Evolutionary conservation across 2,888 invertebrate species (phyloP).

Genomic region (Crossocerus cetratus): DNA sequence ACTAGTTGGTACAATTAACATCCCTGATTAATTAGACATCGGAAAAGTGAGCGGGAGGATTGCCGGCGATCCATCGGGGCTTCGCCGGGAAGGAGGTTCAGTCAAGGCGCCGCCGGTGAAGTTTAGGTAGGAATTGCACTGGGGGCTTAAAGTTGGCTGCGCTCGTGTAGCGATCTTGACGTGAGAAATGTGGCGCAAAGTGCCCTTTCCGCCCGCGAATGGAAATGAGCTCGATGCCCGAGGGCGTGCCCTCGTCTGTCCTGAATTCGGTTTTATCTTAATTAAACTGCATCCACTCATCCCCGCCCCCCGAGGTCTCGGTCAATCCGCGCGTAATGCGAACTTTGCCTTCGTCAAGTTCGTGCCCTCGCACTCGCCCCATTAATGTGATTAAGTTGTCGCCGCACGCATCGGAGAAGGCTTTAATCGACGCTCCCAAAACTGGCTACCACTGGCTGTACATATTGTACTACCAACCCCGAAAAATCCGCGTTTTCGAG

Average conservation of each 20-base stretch:
- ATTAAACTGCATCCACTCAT: conserved; percentile 50
- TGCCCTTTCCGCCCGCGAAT: conserved; percentile 50
- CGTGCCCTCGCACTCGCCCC: not conserved
- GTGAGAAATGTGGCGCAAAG: conserved; percentile 32
- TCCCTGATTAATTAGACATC: conserved; percentile 54
- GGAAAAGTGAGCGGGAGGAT: conserved; percentile 27
- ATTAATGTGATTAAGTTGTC: conserved; percentile 22
- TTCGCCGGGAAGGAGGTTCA: conserved; percentile 26
- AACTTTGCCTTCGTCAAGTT: not conserved
- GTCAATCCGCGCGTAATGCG: conserved; percentile 1
- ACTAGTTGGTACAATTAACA: conserved; percentile 44
- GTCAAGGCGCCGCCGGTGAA: conserved; percentile 40
- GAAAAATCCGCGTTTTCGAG: too few relatives aligned
- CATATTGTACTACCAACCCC: too few relatives aligned
- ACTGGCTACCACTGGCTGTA: too few relatives aligned
- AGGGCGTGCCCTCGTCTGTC: not conserved
- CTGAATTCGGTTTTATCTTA: conserved; percentile 49
- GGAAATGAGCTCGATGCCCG: conserved; percentile 9
- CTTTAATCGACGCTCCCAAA: too few relatives aligned
- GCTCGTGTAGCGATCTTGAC: conserved; percentile 35
- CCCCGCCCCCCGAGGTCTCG: not conserved
- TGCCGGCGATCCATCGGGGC: conserved; percentile 56
- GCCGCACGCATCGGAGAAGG: too few relatives aligned
- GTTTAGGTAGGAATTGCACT: conserved; percentile 52
- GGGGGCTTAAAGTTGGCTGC: conserved; percentile 45